Evolutionary conservation across 2,888 invertebrate species (phyloP).

Genomic region (Dasypolia templi): DNA sequence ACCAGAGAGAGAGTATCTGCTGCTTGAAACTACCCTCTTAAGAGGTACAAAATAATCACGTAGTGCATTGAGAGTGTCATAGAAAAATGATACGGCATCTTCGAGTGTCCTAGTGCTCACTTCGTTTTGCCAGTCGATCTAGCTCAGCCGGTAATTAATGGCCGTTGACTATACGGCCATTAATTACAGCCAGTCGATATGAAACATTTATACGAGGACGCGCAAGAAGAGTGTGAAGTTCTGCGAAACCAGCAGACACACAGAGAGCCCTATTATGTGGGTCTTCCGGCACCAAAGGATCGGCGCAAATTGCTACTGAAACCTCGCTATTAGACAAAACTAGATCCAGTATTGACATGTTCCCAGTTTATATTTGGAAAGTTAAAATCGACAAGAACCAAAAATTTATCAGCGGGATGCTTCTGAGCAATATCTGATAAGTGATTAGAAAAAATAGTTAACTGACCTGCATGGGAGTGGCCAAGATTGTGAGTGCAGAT

Average conservation of each 20-base stretch:
- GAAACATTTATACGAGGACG: not conserved
- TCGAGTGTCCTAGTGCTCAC: not conserved
- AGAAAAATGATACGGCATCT: not conserved
- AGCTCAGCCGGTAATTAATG: not conserved
- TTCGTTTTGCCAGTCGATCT: not conserved
- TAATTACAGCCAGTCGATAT: not conserved
- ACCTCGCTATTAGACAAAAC: not conserved
- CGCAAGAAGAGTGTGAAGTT: too few relatives aligned
- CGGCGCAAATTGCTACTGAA: not conserved
- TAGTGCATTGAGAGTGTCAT: not conserved
- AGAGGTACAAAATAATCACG: not conserved
- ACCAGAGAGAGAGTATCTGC: not conserved
- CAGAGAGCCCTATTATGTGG: too few relatives aligned
- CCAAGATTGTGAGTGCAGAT: not conserved
- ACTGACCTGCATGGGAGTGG: not conserved
- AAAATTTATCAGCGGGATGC: too few relatives aligned
- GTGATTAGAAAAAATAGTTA: too few relatives aligned
- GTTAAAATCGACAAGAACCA: too few relatives aligned
- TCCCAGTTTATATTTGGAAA: too few relatives aligned
- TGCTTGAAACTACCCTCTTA: not conserved
- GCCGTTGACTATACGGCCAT: too few relatives aligned
- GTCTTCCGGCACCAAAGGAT: not conserved
- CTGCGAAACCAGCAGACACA: too few relatives aligned
- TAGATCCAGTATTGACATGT: not conserved
- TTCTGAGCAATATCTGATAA: too few relatives aligned